Base-by-base conservation (phyloP, 2,888 invertebrate species). In the Brachycybe producta region DNA sequence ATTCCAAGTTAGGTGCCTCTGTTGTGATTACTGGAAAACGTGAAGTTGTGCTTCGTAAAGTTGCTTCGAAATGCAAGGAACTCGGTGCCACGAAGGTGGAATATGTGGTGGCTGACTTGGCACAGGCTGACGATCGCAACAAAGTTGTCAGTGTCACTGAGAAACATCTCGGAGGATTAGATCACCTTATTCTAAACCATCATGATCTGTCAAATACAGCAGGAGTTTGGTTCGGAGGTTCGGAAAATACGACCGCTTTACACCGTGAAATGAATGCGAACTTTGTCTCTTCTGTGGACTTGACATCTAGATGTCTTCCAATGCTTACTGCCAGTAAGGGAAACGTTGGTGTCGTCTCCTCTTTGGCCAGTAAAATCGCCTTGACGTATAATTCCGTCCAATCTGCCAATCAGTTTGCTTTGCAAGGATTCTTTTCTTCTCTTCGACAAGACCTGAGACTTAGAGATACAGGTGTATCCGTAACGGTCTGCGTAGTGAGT, bases 271-370 rank as follows among this genome's bases (percentile, higher is more conserved):
- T 63, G 8, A 60, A 61, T 26, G 59, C 65, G 26, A 65, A 66
- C 57, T 64, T 63, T 56, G 55, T 58, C 38, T 61, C 65, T 1
- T 66, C 64, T 51, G 61, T 65, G 11, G 59, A 64, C 52, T 57
- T 65, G 21, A 56, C 65, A 2, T 64, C 65, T 2, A 57, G 61
- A 40, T 60, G 63, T 5, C 44, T 64, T 55, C 60, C 62, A 34
- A 54, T 59, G 17, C 57, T 65, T 8, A 56, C 59, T 49, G 49
- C 55, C n/a, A 58, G 54, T 48, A 53, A 55, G 4, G 66, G 66
- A 13, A 52, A 48, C 46, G 58, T 66, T 23, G 59, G 65, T 5
- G 63, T 64, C 3, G 58, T 64, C 32, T 61, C 62, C 1, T 65
- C 65, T 1, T 43, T 64, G 3, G 59, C 64, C 52, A 65, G 66